These are phyloP conservation scores for Loripinus fragilis DNA, from an alignment of 2,888 invertebrate genomes.

Conservation along the genomic window DNA sequence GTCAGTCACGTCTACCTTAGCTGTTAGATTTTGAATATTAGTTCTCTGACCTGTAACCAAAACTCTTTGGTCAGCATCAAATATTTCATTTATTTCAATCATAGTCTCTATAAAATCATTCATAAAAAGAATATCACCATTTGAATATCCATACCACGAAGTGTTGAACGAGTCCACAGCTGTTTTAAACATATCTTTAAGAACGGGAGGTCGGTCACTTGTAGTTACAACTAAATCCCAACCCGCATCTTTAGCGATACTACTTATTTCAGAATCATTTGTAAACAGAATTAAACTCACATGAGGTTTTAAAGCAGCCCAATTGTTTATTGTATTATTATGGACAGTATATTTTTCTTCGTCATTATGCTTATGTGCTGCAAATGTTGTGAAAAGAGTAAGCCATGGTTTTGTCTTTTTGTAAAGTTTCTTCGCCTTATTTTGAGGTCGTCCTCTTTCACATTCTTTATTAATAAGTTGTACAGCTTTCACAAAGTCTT, in stretches of 20 bases:
- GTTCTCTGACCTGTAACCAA: conserved; percentile 57
- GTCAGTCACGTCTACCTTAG: conserved; percentile 33
- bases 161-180: conserved; percentile 54
- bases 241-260: conserved; percentile 37
- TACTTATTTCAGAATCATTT: conserved; percentile 46
- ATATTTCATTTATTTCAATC: conserved; percentile 32
- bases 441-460: neutral
- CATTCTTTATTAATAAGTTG: conserved; percentile 32
- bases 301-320: conserved; percentile 56
- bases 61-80: conserved; percentile 33
- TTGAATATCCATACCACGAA: conserved; percentile 57
- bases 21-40: conserved; percentile 49
- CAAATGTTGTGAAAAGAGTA: conserved; percentile 54
- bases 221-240: conserved; percentile 55
- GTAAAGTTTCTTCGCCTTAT: neutral
- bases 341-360: conserved; percentile 56
- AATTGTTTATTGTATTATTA: conserved; percentile 63
- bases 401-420: conserved; percentile 28
- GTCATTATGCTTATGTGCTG: conserved; percentile 47
- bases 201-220: conserved; percentile 46
- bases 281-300: conserved; percentile 62
- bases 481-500: conserved; percentile 24
- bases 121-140: conserved; percentile 61
- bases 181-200: conserved; percentile 54
- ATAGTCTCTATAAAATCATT: conserved; percentile 48